These are phyloP conservation scores for Salminus brasiliensis DNA, from an alignment of 2,113 vertebrate species.

Conservation along the genomic window DNA sequence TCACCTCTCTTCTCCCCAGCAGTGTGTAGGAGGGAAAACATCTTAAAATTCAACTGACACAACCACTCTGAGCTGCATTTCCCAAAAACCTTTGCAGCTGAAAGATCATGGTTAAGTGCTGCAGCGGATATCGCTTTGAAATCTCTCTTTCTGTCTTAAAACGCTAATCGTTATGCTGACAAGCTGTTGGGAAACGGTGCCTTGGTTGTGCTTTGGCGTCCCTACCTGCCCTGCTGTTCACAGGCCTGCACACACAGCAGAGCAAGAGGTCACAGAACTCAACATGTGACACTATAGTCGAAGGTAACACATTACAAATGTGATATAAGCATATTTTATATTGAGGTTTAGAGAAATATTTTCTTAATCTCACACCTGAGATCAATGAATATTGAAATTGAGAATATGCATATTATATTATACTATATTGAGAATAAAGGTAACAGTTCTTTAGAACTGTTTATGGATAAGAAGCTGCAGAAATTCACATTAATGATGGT, in stretches of 20 bases:
- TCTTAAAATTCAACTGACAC: constrained; percentile 23
- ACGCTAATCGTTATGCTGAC: not conserved
- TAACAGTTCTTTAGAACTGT: too few species aligned
- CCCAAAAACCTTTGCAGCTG: constrained; percentile 17
- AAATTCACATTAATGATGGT: too few species aligned
- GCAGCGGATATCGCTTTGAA: not conserved
- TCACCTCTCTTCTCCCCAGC: constrained; percentile 1
- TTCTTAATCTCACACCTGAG: too few species aligned
- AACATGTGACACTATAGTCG: too few species aligned
- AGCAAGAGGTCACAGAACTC: too few species aligned
- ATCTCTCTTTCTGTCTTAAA: not conserved
- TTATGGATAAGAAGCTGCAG: too few species aligned
- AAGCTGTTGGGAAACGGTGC: not conserved
- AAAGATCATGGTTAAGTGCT: not conserved
- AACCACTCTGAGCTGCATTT: not conserved
- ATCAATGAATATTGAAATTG: too few species aligned
- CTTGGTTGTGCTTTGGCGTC: not conserved
- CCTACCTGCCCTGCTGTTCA: not conserved
- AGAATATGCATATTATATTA: too few species aligned
- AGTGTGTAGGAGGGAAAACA: constrained; percentile 10
- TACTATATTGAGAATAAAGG: too few species aligned
- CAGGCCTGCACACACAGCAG: not conserved
- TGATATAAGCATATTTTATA: too few species aligned
- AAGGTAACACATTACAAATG: too few species aligned
- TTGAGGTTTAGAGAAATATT: too few species aligned